These are phyloP conservation scores for Pempheris klunzingeri DNA, from an alignment of 2,797 vertebrate genomes.

Conservation along the genomic window DNA sequence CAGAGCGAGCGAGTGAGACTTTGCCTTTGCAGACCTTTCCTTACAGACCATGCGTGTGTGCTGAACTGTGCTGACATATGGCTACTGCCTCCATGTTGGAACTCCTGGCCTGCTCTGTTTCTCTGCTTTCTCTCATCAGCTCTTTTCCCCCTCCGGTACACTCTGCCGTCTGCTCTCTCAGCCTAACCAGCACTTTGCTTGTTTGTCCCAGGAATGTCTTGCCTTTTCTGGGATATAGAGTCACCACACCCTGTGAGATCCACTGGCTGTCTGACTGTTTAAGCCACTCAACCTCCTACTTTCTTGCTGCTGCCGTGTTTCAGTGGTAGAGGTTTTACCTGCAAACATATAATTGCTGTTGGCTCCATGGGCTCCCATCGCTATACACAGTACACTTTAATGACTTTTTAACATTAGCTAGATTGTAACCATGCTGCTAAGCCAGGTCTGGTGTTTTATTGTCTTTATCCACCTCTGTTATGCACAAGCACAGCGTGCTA, in stretches of 20 bases:
- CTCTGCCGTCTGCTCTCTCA: conserved; percentile 57
- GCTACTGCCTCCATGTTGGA: conserved; percentile 52
- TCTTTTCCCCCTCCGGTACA: conserved; percentile 34
- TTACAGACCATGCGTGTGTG: conserved; percentile 30
- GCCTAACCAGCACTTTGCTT: conserved; percentile 67
- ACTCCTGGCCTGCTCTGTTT: conserved; percentile 30
- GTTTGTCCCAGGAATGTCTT: conserved; percentile 63
- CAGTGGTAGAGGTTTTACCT: conserved; percentile 42
- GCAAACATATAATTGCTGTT: conserved; percentile 32
- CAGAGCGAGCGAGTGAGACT: conserved; percentile 16
- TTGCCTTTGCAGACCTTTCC: conserved; percentile 35
- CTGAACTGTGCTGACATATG: conserved; percentile 53
- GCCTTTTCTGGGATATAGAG: conserved; percentile 63
- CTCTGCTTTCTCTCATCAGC: conserved; percentile 31
- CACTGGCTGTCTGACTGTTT: conserved; percentile 52
- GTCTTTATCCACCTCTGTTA: no score
- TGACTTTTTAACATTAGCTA: conserved; percentile 10
- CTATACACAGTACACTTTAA: conserved; percentile 9
- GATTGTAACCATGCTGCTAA: conserved; percentile 3
- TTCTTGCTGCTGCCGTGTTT: conserved; percentile 37
- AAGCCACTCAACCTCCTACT: conserved; percentile 28
- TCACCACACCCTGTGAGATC: conserved; percentile 66
- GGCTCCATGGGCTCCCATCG: conserved; percentile 7
- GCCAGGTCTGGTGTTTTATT: background rate
- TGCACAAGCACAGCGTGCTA: no score